Percentiles rank a stretch among this genome's conserved stretches.
These are phyloP conservation scores for Acleris literana DNA, from an alignment of 2,888 invertebrate genomes.

Conservation along the genomic window DNA sequence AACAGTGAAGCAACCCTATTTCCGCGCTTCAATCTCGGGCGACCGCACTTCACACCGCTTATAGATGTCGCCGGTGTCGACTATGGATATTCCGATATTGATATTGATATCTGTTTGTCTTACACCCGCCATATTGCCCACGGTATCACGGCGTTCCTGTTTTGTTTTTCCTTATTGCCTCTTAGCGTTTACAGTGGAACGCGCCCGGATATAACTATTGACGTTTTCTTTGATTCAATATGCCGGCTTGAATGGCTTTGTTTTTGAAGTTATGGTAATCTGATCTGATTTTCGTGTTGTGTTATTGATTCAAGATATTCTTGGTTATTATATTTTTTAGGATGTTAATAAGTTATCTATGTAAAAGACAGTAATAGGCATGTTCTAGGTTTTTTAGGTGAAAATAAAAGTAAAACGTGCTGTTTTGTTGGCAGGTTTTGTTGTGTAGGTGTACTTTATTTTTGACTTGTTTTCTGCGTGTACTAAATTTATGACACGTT, in stretches of 20 bases:
- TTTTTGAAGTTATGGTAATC: slow-evolving; percentile 28
- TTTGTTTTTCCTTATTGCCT: slow-evolving; percentile 62
- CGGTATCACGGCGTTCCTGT: slow-evolving; percentile 52
- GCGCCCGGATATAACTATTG: slow-evolving; percentile 58
- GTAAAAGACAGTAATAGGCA: no score
- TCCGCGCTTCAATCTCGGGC: slow-evolving; percentile 49
- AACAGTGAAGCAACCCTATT: slow-evolving; percentile 16
- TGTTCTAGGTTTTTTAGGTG: no score
- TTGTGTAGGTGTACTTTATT: no score
- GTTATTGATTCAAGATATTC: background rate
- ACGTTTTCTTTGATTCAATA: slow-evolving; percentile 46
- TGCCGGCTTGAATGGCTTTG: slow-evolving; percentile 24
- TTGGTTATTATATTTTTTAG: no score
- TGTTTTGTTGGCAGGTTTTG: no score
- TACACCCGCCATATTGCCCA: slow-evolving; percentile 63
- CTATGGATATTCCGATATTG: slow-evolving; percentile 66
- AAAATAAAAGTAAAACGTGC: no score
- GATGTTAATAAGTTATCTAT: no score
- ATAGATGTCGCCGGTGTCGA: slow-evolving; percentile 63
- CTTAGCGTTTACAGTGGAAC: slow-evolving; percentile 46
- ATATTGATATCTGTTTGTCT: slow-evolving; percentile 65
- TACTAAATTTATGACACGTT: no score
- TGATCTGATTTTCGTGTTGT: slow-evolving; percentile 15
- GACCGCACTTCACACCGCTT: slow-evolving; percentile 54
- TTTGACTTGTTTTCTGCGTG: no score